Evolutionary conservation across 1,140 invertebrate genomes (phyloP).

Genomic region (Mizuhopecten yessoensis): DNA sequence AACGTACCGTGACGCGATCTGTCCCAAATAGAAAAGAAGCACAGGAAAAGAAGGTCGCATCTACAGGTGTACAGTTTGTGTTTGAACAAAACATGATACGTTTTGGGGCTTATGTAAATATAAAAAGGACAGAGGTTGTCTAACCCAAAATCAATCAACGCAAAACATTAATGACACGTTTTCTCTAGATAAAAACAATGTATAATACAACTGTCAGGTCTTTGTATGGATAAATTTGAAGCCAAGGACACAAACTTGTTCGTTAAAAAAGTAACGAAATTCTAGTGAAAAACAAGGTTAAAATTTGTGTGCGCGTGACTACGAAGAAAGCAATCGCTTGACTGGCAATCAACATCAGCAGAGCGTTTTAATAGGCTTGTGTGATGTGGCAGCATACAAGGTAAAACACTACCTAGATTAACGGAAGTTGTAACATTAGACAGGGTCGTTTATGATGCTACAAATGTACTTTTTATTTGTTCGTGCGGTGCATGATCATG

Average conservation of each 20-base stretch:
- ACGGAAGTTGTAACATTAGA: slow-evolving; percentile 28
- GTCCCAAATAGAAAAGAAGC: no score
- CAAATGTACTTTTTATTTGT: slow-evolving; percentile 40
- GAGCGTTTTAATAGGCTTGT: slow-evolving; percentile 15
- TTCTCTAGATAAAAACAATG: no score
- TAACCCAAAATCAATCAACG: no score
- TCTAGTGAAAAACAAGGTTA: neutral
- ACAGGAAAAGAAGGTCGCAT: no score
- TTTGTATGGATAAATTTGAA: neutral
- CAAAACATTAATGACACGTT: no score
- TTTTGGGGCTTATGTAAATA: no score
- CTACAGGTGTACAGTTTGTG: no score
- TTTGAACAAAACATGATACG: no score
- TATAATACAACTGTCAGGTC: no score
- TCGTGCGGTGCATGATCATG: slow-evolving; percentile 36
- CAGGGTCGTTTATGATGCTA: slow-evolving; percentile 37
- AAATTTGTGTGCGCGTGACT: neutral
- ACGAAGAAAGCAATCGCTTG: neutral
- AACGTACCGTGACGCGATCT: no score
- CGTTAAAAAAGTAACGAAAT: neutral
- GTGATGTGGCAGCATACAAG: slow-evolving; percentile 23
- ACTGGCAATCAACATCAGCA: neutral
- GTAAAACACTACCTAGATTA: slow-evolving; percentile 22
- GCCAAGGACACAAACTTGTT: neutral
- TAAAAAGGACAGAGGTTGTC: no score